Percentiles rank a stretch among this genome's conserved stretches.
phyloP scores from a whole-genome alignment of 1,140 invertebrate genomes.

The Drosophila novamexicana region DNA sequence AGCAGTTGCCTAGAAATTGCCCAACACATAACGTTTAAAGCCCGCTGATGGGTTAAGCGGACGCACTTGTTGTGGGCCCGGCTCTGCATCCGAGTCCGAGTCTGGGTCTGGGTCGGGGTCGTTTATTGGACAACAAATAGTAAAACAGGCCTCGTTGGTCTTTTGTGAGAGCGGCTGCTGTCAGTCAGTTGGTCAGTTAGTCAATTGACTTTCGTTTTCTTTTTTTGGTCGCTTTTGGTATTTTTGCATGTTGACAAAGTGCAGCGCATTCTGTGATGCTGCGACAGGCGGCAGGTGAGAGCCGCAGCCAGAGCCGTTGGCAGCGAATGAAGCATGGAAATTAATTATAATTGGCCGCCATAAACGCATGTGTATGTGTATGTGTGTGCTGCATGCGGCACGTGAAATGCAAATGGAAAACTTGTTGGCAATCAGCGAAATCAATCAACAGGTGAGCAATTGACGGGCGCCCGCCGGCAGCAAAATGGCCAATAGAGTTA shows the following conservation, averaged over 20 bases:
- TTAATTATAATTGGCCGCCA: constrained; percentile 76
- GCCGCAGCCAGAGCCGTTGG: constrained; percentile 14
- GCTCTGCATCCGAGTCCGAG: constrained; percentile 4
- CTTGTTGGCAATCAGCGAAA: constrained; percentile 77
- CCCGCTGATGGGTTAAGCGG: constrained; percentile 15
- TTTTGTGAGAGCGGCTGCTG: constrained; percentile 42
- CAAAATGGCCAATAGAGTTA: constrained; percentile 78
- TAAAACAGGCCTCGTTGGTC: constrained; percentile 15
- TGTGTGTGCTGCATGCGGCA: constrained; percentile 28
- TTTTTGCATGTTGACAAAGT: constrained; percentile 68
- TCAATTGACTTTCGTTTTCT: constrained; percentile 70
- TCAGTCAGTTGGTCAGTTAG: constrained; percentile 44
- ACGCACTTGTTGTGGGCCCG: constrained; percentile 5
- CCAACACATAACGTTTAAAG: constrained; percentile 1
- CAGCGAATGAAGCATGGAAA: constrained; percentile 51
- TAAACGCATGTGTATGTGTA: constrained; percentile 40
- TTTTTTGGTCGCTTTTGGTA: constrained; percentile 7
- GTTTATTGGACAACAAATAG: constrained; percentile 29
- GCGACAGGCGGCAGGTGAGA: constrained; percentile 45
- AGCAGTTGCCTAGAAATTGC: background rate
- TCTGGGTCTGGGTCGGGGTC: constrained; percentile 35
- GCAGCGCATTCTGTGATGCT: constrained; percentile 64
- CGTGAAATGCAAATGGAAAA: constrained; percentile 69
- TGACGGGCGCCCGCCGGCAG: constrained; percentile 56
- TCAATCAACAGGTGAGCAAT: constrained; percentile 78